Conservation (phyloP, 2,113 vertebrate genomes). For the Abramis brama region DNA sequence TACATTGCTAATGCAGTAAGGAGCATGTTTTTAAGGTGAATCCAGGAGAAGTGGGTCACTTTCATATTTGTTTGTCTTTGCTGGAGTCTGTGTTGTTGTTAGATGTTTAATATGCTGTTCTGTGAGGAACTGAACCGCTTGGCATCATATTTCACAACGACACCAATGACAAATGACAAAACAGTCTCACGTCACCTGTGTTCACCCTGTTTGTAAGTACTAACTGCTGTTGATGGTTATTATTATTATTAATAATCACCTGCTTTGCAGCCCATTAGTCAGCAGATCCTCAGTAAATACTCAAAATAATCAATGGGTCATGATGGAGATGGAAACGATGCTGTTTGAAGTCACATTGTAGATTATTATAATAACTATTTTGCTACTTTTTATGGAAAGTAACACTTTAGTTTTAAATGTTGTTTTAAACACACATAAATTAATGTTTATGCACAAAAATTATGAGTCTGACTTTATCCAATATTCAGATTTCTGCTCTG, state of each 20-base stretch:
- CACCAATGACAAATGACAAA: not conserved
- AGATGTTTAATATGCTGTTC: not conserved
- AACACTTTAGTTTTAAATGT: too few relatives aligned
- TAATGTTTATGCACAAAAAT: not conserved
- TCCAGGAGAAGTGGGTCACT: not conserved
- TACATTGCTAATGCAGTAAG: not conserved
- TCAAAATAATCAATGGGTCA: too few relatives aligned
- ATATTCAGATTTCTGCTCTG: not conserved
- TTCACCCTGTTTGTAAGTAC: not conserved
- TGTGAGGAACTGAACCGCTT: not conserved
- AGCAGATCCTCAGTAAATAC: not conserved
- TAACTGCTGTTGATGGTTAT: not conserved
- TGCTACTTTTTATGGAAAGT: too few relatives aligned
- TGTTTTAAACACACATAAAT: too few relatives aligned
- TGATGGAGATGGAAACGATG: too few relatives aligned
- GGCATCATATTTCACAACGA: not conserved
- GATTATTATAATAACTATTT: too few relatives aligned
- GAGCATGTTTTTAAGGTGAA: not conserved
- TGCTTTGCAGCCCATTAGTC: not conserved
- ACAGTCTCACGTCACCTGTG: not conserved
- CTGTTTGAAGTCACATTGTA: too few relatives aligned
- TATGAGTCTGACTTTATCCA: not conserved
- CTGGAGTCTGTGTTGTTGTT: too few relatives aligned
- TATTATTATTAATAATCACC: not conserved
- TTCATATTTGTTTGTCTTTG: not conserved